Evolutionary conservation across 30 jellyfish, hydroid and myxozoan species (phyloP), one percentile per base, ranked within the genome.

Genomic region (Morbakka virulenta): DNA sequence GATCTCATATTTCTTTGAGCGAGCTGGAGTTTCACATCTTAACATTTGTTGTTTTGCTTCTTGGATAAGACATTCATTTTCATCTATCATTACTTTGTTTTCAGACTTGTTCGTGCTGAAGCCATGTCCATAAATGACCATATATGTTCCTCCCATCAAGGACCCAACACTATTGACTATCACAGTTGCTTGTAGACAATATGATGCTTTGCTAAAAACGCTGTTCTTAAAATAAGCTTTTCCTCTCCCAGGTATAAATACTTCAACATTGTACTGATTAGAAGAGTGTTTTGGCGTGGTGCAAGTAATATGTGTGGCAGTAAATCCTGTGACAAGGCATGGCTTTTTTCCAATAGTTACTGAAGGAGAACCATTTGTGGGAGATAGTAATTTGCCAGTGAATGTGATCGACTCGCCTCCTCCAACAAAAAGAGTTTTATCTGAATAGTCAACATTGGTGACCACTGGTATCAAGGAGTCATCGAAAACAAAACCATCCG

Each of bases 161-260:
- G 91, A 78, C 20, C 97, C 95, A 3, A 48, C 62, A n/a, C n/a
- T n/a, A n/a, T n/a, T n/a, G n/a, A n/a, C n/a, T n/a, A n/a, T n/a
- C n/a, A n/a, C n/a, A n/a, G n/a, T n/a, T n/a, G n/a, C n/a, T n/a
- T n/a, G n/a, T n/a, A n/a, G n/a, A n/a, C n/a, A n/a, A n/a, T n/a
- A n/a, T n/a, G n/a, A n/a, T n/a, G n/a, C n/a, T n/a, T n/a, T n/a
- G n/a, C n/a, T n/a, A n/a, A n/a, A n/a, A n/a, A n/a, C n/a, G n/a
- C n/a, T n/a, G n/a, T n/a, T n/a, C n/a, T n/a, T n/a, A n/a, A n/a
- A n/a, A n/a, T n/a, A n/a, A n/a, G 85, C 95, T 12, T 32, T 30
- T n/a, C 95, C 95, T 71, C 68, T 70, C 27, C 88, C 95, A 1
- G 73, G 64, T 17, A 89, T 81, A 57, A 36, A 21, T 77, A 89